A percentile compares a stretch with the other conserved stretches of the same genome.
Conservation (phyloP, 2,113 vertebrate species). For the Lagopus muta region DNA sequence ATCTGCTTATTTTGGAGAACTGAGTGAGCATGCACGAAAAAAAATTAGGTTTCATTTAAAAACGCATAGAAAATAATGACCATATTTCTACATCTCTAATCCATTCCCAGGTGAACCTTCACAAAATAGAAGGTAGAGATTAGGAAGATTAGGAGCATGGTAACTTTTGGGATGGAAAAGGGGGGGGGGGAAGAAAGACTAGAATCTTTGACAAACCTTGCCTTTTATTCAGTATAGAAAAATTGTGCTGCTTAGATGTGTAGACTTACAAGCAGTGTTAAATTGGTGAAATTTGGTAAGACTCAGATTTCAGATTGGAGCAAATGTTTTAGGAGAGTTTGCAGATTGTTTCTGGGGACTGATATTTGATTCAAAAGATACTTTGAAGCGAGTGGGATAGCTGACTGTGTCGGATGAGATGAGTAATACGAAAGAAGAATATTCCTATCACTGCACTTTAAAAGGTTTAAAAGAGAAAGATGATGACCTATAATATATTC, state of each 20-base stretch:
- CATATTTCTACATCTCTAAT: neutral
- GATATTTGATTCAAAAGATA: slow-evolving; percentile 44
- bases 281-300: neutral
- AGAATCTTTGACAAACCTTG: neutral
- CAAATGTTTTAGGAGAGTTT: slow-evolving; percentile 29
- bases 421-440: slow-evolving; percentile 34
- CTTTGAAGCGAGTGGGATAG: slow-evolving; percentile 16
- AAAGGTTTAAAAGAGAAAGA: neutral
- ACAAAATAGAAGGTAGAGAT: neutral
- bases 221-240: neutral
- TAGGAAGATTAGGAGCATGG: neutral
- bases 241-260: neutral
- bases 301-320: slow-evolving; percentile 5
- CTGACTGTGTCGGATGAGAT: neutral
- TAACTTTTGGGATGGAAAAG: neutral
- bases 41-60: neutral
- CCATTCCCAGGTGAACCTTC: neutral
- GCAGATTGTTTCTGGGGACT: slow-evolving; percentile 34
- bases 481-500: neutral
- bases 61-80: neutral
- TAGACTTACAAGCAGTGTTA: neutral
- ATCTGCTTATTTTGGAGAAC: neutral
- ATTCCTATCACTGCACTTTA: slow-evolving; percentile 2
- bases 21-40: neutral
- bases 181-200: neutral